A percentile compares a stretch with the other conserved stretches of the same genome.
Conservation (phyloP, 2,113 vertebrate genomes). For the Anser cygnoides region DNA sequence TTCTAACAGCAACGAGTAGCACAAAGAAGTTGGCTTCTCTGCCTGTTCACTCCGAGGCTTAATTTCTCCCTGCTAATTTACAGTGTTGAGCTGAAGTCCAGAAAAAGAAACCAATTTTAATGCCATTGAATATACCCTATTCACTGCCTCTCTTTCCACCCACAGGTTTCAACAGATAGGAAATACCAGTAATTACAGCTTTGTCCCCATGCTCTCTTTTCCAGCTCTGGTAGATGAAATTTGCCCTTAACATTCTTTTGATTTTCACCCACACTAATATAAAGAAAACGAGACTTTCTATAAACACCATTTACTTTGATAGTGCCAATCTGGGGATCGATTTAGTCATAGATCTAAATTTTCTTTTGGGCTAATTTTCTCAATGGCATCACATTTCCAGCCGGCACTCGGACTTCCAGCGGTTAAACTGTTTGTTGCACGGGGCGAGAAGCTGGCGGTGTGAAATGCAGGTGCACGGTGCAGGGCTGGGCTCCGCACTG, state of each 20-base stretch:
- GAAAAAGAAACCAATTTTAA: conserved; percentile 54
- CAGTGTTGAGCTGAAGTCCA: conserved; percentile 62
- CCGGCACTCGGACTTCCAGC: neutral
- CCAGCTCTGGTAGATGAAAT: conserved; percentile 52
- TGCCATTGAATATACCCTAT: conserved; percentile 50
- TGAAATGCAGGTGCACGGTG: fast-evolving
- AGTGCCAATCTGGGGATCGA: conserved; percentile 52
- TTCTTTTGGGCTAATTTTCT: conserved; percentile 35
- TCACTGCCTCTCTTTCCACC: conserved; percentile 50
- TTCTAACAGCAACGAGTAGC: conserved; percentile 10
- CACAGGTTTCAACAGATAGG: conserved; percentile 54
- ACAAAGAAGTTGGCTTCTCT: conserved; percentile 36
- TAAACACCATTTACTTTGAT: conserved; percentile 57
- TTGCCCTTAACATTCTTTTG: conserved; percentile 50
- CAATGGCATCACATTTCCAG: conserved; percentile 29
- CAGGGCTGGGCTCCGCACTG: neutral
- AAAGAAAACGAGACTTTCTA: conserved; percentile 52
- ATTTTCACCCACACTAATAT: conserved; percentile 14
- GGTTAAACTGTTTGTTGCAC: neutral
- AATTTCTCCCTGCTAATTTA: conserved; percentile 67
- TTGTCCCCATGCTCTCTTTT: conserved; percentile 63
- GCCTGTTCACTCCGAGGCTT: conserved; percentile 38
- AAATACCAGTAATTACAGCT: conserved; percentile 68
- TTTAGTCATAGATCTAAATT: conserved; percentile 63
- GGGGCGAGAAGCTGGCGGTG: neutral